Percentiles rank a stretch among this genome's conserved stretches.
Evolutionary conservation across 2,888 invertebrate species (phyloP).

Genomic region (Listrodromus nycthemerus): DNA sequence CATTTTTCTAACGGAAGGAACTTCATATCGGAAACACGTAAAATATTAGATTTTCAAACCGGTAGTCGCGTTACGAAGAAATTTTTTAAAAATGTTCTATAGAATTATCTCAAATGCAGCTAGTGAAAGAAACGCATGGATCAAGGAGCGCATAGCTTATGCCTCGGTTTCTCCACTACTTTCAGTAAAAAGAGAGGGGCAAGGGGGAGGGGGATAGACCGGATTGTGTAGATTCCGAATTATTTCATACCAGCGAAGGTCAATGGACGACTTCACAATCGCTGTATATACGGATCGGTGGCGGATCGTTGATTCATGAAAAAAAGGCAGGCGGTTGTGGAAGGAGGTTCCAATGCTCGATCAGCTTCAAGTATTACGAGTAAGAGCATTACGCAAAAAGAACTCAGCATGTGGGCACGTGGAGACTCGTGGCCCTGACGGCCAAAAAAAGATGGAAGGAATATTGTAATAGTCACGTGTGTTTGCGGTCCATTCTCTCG

Average conservation of each 20-base stretch:
- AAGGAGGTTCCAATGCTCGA: slow-evolving; percentile 1
- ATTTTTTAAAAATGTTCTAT: not conserved
- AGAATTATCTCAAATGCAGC: not conserved
- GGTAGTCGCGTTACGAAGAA: no score
- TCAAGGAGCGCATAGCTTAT: not conserved
- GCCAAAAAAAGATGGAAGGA: slow-evolving; percentile 40
- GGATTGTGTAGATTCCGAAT: slow-evolving; percentile 13
- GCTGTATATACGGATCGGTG: not conserved
- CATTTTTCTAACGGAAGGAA: no score
- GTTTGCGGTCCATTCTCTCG: not conserved
- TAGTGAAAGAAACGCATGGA: not conserved
- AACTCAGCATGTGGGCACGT: slow-evolving; percentile 7
- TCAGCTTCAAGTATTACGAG: slow-evolving; percentile 34
- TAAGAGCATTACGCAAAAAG: slow-evolving; percentile 50
- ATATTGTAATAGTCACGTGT: not conserved
- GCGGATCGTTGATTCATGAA: not conserved
- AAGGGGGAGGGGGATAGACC: not conserved
- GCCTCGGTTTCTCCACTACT: not conserved
- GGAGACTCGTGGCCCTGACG: slow-evolving; percentile 15
- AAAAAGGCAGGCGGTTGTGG: not conserved
- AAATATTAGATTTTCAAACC: no score
- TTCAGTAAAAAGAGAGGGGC: not conserved
- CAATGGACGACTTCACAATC: slow-evolving; percentile 35
- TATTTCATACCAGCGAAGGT: slow-evolving; percentile 36
- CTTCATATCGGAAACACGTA: no score